Evolutionary conservation across 2,113 vertebrate species (phyloP).

Genomic region (Etia nguti): DNA sequence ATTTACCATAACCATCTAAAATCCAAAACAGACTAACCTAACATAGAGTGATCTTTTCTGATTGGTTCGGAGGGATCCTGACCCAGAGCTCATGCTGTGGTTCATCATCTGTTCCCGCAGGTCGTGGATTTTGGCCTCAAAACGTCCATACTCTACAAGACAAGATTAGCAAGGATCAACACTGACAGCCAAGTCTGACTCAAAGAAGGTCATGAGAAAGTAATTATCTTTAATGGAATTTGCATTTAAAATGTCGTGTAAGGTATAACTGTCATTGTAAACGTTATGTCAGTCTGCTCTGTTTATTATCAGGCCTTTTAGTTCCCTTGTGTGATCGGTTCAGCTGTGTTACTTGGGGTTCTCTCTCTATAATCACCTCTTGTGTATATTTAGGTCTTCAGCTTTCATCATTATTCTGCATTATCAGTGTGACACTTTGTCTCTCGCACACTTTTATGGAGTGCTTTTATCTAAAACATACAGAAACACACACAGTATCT

Average conservation of each 20-base stretch:
- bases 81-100: conserved; percentile 98
- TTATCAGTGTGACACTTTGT: background rate
- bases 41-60: conserved; percentile 96
- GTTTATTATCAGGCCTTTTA: background rate
- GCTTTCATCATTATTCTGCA: background rate
- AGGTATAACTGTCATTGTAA: accelerated
- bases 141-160: conserved; percentile 88
- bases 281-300: background rate
- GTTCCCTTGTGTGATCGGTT: background rate
- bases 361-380: background rate
- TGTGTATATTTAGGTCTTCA: background rate
- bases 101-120: conserved; percentile 99
- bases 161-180: conserved; percentile 15
- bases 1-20: background rate
- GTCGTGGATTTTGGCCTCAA: conserved; percentile 99
- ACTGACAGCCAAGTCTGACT: background rate
- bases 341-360: background rate
- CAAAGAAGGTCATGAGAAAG: background rate
- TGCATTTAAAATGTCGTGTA: background rate
- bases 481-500: background rate
- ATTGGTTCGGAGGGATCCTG: conserved; percentile 93
- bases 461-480: background rate
- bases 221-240: background rate
- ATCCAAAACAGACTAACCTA: conserved; percentile 74
- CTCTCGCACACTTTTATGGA: background rate